phyloP scores from a whole-genome alignment of 2,797 vertebrate species.

The Chelidonichthys spinosus region DNA sequence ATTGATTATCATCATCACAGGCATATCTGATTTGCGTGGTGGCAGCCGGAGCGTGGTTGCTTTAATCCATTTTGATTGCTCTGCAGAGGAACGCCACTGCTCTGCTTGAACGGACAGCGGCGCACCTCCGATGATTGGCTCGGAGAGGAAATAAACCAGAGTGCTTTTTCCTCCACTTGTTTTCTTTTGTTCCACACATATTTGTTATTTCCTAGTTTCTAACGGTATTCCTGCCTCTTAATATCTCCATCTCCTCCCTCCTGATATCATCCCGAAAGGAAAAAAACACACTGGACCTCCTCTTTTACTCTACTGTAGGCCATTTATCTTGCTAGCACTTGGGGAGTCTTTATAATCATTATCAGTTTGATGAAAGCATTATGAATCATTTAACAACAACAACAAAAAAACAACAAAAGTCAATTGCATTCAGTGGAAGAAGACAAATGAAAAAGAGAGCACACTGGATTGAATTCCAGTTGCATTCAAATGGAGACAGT shows the following conservation, averaged over 20 bases:
- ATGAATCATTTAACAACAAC: constrained; percentile 40
- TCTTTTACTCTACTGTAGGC: constrained; percentile 31
- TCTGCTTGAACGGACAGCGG: constrained; percentile 72
- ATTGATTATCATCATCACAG: constrained; percentile 84
- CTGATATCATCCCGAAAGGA: constrained; percentile 2
- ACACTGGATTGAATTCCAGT: constrained; percentile 37
- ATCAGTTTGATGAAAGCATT: constrained; percentile 62
- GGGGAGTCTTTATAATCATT: constrained; percentile 52
- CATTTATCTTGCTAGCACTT: constrained; percentile 48
- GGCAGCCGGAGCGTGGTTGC: constrained; percentile 74
- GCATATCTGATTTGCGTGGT: constrained; percentile 80
- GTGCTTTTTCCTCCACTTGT: constrained; percentile 16
- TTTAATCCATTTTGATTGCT: constrained; percentile 86
- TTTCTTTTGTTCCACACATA: constrained; percentile 17
- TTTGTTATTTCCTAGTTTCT: constrained; percentile 25
- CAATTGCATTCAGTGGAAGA: constrained; percentile 38
- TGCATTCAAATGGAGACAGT: constrained; percentile 34
- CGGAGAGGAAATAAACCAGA: constrained; percentile 51
- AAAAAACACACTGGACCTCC: constrained; percentile 27
- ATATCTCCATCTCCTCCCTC: constrained; percentile 10
- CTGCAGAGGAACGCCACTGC: constrained; percentile 77
- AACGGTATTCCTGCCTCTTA: constrained; percentile 7
- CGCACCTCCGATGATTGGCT: constrained; percentile 67
- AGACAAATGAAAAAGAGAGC: constrained; percentile 42
- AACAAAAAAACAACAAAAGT: constrained; percentile 24